Conservation (phyloP, 2,888 invertebrate species). For the Physocephala rufipes region DNA sequence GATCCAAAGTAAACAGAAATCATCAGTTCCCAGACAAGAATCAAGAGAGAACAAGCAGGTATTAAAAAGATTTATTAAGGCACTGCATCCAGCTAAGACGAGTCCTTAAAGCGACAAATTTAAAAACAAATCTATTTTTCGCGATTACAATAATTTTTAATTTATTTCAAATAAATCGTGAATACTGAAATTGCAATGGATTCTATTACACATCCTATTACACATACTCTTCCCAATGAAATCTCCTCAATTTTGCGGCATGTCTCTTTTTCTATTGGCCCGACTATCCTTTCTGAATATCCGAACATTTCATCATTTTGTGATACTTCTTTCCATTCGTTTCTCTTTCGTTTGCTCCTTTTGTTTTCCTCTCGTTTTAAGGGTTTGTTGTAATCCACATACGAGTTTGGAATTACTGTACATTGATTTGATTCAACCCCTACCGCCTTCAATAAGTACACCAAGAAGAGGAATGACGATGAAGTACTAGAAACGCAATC, state of each 20-base stretch:
- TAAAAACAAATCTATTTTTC: no score
- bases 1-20: no score
- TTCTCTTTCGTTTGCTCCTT: no score
- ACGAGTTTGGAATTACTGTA: conserved; percentile 6
- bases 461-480: conserved; percentile 19
- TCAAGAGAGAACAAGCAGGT: no score
- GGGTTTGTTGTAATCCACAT: conserved; percentile 47
- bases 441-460: neutral
- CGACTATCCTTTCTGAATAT: neutral
- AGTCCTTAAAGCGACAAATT: no score
- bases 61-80: no score
- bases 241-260: no score
- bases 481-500: conserved; percentile 4
- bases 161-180: conserved; percentile 21
- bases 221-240: no score
- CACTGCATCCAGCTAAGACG: no score
- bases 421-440: neutral
- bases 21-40: no score
- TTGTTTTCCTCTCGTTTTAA: no score
- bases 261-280: neutral
- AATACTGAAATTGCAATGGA: neutral
- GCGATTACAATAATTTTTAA: conserved; percentile 29
- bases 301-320: conserved; percentile 32
- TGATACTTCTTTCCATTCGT: conserved; percentile 45
- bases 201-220: no score